Evolutionary conservation across 2,113 vertebrate species (phyloP), one percentile per base, ranked within the genome.

Genomic region (Camelus bactrianus): DNA sequence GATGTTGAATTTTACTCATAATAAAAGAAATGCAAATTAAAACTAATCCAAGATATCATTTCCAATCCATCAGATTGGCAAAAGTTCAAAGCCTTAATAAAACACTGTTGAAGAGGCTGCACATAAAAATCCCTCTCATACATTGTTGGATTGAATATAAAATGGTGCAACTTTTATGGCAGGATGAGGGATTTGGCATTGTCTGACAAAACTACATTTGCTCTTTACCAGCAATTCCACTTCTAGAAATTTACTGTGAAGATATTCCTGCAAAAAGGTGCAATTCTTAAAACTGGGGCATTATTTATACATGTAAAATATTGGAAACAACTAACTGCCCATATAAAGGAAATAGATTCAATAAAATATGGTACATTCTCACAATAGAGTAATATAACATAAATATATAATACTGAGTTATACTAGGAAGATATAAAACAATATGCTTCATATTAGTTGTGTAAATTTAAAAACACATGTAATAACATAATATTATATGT

Each of bases 21-120:
- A 83, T 88, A 52, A 28, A 91, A 75, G 32, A 91, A 90, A 79
- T 85, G 24, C 46, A 90, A 92, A 89, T 62, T 84, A 77, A 85
- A 84, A 90, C 3, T 12, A 93, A 90, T 89, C 60, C 24, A 70
- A 60, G 10, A 42, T 85, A 93, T 28, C 11, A 64, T 73, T 80
- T 96, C 50, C 10, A 65, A 48, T 56, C 46, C 58, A 64, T 65
- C 22, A 85, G 70, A 90, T 16, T 83, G 24, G 7, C 46, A 72
- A 72, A 85, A 77, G 7, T 32, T 93, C 62, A 72, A 93, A 96
- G 32, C 30, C 22, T 79, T 93, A 83, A 84, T 83, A 62, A 93
- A 84, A 93, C 62, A 76, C 79, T 64, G 4, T 79, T 85, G 52
- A 50, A 89, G 52, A 89, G 69, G 15, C 13, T 96, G 8, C 70